Conservation (phyloP, 2,888 invertebrate species). For the Vesta saturnalis region DNA sequence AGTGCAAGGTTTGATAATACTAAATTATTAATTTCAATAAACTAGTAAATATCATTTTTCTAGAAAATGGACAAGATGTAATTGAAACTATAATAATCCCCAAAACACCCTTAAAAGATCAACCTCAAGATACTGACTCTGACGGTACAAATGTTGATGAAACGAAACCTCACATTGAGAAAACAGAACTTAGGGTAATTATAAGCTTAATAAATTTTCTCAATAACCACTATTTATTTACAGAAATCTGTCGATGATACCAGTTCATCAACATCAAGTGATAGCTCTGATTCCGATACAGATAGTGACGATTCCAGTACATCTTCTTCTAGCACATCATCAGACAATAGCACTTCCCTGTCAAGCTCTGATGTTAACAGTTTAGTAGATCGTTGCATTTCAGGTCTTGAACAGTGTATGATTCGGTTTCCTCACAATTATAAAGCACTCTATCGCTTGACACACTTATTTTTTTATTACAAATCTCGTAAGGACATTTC, state of each 20-base stretch:
- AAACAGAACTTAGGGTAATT: not conserved
- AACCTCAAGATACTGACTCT: conserved; percentile 49
- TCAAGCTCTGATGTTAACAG: conserved; percentile 54
- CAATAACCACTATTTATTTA: not conserved
- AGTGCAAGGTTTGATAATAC: conserved; percentile 7
- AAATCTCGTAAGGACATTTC: conserved; percentile 74
- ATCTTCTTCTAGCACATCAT: conserved; percentile 56
- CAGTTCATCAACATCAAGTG: conserved; percentile 67
- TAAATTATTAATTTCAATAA: too few species aligned
- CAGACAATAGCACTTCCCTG: conserved; percentile 54
- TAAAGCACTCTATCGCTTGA: conserved; percentile 89
- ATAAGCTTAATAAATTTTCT: too few species aligned
- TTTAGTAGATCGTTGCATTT: conserved; percentile 56
- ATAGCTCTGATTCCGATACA: conserved; percentile 62
- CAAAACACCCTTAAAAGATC: conserved; percentile 59
- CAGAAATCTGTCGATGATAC: conserved; percentile 51
- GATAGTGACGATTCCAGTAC: conserved; percentile 67
- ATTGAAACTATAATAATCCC: conserved; percentile 65
- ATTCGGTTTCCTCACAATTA: conserved; percentile 90
- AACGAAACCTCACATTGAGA: not conserved
- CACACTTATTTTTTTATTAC: conserved; percentile 81
- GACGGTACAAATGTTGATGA: conserved; percentile 47
- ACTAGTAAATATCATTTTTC: too few species aligned
- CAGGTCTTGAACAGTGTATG: conserved; percentile 80
- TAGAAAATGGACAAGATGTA: conserved; percentile 59